Evolutionary conservation across 1,140 invertebrate species (phyloP), one percentile per base, ranked within the genome.

Genomic region (Diabrotica undecimpunctata): DNA sequence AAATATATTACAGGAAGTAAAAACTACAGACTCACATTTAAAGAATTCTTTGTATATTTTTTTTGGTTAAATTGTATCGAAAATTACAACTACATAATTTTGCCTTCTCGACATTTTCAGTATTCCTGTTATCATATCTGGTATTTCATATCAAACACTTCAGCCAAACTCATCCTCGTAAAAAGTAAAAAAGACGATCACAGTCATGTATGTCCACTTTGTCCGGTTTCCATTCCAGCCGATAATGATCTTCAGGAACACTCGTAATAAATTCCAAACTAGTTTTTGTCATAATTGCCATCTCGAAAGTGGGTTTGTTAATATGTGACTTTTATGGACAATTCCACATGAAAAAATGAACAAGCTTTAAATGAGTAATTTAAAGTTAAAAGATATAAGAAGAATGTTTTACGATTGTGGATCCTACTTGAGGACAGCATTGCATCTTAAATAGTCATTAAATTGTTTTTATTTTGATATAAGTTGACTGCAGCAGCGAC

Each of bases 201-300:
- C 41, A n/a, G n/a, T n/a, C n/a, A 46, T n/a, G 41, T 6, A n/a
- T 46, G 8, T 46, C 25, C 41, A 46, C n/a, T 46, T 46, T 46
- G n/a, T 46, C 8, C 41, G 41, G 41, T 46, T 46, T 46, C n/a
- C 41, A 46, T 46, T 46, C 41, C 8, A 8, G 3, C 41, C 3
- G 41, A 46, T 46, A 46, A 46, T n/a, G 41, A 46, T 46, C 41
- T 46, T 46, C 5, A 46, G 41, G n/a, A 46, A 46, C n/a, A 46
- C 41, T n/a, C 6, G 6, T 46, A 46, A 46, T 46, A 46, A 46
- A 46, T 46, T 46, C 41, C 41, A 46, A 46, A 46, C 41, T 46
- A 46, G 41, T 46, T 46, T 46, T 46, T 46, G 41, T 46, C n/a
- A 46, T 46, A 46, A 46, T 46, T 46, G n/a, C 41, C n/a, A 46